phyloP scores from a whole-genome alignment of 2,888 invertebrate species.

The Oligia fasciuncula region DNA sequence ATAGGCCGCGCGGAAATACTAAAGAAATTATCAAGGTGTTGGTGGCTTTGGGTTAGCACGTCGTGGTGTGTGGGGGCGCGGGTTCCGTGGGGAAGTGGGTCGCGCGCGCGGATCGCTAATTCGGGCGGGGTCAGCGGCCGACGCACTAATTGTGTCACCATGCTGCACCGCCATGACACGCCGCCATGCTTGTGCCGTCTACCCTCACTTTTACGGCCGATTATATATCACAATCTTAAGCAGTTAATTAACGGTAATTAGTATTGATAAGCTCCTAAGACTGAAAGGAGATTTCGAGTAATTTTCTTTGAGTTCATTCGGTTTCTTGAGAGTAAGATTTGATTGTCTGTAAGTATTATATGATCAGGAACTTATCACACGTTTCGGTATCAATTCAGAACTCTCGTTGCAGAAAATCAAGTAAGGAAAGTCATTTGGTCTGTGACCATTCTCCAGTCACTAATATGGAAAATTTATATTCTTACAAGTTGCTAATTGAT shows the following conservation, averaged over 20 bases:
- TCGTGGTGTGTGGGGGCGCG: slow-evolving; percentile 33
- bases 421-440: neutral
- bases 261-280: slow-evolving; percentile 38
- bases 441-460: neutral
- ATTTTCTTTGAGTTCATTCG: slow-evolving; percentile 9
- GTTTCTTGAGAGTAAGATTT: neutral
- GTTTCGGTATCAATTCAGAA: slow-evolving; percentile 10
- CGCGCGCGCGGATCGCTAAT: slow-evolving; percentile 79
- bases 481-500: neutral
- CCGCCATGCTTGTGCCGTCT: slow-evolving; percentile 20
- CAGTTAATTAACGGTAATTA: slow-evolving; percentile 35
- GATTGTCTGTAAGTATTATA: neutral
- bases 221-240: slow-evolving; percentile 16
- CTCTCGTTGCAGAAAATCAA: neutral
- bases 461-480: neutral
- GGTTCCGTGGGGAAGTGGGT: slow-evolving; percentile 54
- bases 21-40: slow-evolving; percentile 32
- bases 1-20: slow-evolving; percentile 39
- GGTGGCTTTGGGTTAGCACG: slow-evolving; percentile 12
- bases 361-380: neutral
- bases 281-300: slow-evolving; percentile 6
- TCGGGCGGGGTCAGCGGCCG: slow-evolving; percentile 84
- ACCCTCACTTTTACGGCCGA: slow-evolving; percentile 29
- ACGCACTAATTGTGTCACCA: slow-evolving; percentile 77
- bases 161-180: slow-evolving; percentile 56